Evolutionary conservation across 2,113 vertebrate species (phyloP).

Genomic region (Mesocricetus auratus): DNA sequence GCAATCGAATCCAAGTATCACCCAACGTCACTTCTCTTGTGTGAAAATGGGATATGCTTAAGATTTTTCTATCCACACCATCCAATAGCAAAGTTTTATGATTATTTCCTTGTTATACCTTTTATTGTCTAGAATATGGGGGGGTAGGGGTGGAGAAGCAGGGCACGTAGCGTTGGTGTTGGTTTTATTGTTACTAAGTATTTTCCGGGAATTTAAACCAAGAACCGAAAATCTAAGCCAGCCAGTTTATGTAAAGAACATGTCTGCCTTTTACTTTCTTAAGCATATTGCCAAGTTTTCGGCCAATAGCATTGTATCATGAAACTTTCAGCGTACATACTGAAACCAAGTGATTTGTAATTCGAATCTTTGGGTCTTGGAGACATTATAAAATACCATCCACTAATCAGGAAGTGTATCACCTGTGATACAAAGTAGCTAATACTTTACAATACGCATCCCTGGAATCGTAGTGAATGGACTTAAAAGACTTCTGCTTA

Average conservation of each 20-base stretch:
- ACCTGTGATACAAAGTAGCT: background rate
- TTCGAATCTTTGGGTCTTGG: slow-evolving; percentile 1
- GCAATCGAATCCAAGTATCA: background rate
- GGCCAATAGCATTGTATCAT: background rate
- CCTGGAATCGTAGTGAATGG: background rate
- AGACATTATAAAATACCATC: background rate
- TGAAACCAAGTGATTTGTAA: slow-evolving; percentile 26
- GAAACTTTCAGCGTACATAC: background rate
- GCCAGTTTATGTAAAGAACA: background rate
- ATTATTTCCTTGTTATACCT: background rate
- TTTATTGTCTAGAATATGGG: background rate
- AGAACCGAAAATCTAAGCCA: slow-evolving; percentile 15
- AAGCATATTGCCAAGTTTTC: slow-evolving; percentile 3
- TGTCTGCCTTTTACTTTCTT: background rate
- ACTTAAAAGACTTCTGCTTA: background rate
- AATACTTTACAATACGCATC: background rate
- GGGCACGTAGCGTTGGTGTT: background rate
- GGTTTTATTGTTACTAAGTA: slow-evolving; percentile 6
- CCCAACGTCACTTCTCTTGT: background rate
- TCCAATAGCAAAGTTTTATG: background rate
- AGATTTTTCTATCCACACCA: background rate
- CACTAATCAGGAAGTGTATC: background rate
- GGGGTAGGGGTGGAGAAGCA: background rate
- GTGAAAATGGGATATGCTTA: background rate
- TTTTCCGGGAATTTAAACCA: slow-evolving; percentile 13